phyloP scores from a whole-genome alignment of 2,797 vertebrate genomes.

The Alcedo atthis region DNA sequence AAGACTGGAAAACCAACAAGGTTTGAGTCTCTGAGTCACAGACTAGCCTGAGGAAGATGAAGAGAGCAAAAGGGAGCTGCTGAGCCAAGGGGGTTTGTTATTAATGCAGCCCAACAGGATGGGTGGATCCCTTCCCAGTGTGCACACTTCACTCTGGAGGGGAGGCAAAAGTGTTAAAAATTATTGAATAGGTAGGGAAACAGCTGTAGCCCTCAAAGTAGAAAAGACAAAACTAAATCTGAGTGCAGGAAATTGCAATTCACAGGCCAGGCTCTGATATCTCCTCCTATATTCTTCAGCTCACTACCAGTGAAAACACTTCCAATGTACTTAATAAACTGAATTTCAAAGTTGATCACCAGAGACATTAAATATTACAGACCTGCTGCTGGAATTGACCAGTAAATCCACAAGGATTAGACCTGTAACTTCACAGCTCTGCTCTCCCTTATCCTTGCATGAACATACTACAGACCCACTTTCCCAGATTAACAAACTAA shows the following conservation, averaged over 20 bases:
- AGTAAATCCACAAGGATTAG: slow-evolving; percentile 22
- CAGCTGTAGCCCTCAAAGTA: background rate
- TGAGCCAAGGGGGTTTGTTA: background rate
- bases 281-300: background rate
- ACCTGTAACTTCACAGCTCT: background rate
- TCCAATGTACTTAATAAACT: background rate
- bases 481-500: slow-evolving; percentile 20
- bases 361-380: background rate
- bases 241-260: background rate
- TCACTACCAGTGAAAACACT: background rate
- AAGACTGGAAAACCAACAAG: background rate
- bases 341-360: background rate
- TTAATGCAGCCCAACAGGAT: background rate
- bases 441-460: background rate
- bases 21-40: background rate
- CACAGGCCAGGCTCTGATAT: background rate
- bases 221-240: background rate
- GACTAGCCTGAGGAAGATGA: background rate
- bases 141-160: background rate
- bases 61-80: background rate
- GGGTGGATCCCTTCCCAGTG: background rate
- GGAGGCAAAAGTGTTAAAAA: background rate
- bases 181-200: background rate
- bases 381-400: background rate
- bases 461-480: slow-evolving; percentile 19